Evolutionary conservation across 1,140 invertebrate genomes (phyloP).

Genomic region (Penaeus indicus): DNA sequence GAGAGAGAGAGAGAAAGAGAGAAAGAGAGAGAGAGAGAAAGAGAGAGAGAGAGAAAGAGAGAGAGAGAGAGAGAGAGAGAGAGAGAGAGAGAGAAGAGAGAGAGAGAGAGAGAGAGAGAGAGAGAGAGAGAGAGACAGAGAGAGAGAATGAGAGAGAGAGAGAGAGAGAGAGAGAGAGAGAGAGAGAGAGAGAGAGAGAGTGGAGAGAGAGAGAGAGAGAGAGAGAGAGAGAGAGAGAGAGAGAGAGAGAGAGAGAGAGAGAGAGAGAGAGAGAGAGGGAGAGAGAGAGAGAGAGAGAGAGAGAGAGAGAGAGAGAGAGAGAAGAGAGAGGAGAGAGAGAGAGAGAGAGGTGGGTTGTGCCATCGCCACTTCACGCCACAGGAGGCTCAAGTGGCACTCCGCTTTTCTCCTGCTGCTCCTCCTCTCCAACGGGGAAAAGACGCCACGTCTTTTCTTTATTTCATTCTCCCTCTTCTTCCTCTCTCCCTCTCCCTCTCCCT

Average conservation of each 20-base stretch:
- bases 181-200: not conserved
- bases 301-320: not conserved
- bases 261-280: conserved; percentile 10
- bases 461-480: too few species aligned
- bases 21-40: not conserved
- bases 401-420: too few species aligned
- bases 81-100: too few species aligned
- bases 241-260: not conserved
- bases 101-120: not conserved
- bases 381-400: too few species aligned
- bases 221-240: not conserved
- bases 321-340: not conserved
- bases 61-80: too few species aligned
- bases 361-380: not conserved
- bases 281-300: not conserved
- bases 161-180: conserved; percentile 20
- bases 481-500: too few species aligned
- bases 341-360: not conserved
- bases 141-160: not conserved
- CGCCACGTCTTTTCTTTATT: too few species aligned
- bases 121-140: not conserved
- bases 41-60: not conserved
- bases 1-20: too few species aligned
- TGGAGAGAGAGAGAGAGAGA: not conserved
- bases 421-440: too few species aligned